Base-by-base conservation (phyloP, 1,140 invertebrate species). In the Oryctes rhinoceros region DNA sequence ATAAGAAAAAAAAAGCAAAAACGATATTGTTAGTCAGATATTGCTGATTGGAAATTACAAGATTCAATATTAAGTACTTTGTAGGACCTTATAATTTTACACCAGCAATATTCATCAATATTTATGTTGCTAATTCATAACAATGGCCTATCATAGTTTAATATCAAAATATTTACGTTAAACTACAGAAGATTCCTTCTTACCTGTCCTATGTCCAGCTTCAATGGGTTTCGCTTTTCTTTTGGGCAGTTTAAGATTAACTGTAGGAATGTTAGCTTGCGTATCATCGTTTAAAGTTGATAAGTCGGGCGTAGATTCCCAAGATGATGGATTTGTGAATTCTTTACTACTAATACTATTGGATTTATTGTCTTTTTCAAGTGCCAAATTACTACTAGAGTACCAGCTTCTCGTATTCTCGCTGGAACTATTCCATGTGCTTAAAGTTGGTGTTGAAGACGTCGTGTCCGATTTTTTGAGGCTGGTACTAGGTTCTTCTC, bases 231-330 rank as follows among this genome's bases (percentile, higher is more conserved):
- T 90, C 49, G 88, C 89, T 82, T 91, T 89, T 80, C 91, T 87
- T 83, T 90, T 90, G 18, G 93, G 92, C 81, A 94, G 87, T 81
- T 91, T 92, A 71, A 94, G 85, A 84, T 90, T 93, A 80, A 94
- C 88, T 39, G 92, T 92, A 48, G 87, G 87, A 81, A 92, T 88
- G n/a, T 90, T 89, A 81, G 89, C 83, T 81, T 85, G 82, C 5
- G 88, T 86, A 76, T 91, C 90, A 81, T 89, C 88, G 81, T 90
- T 88, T 81, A 90, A 85, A 80, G 88, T 87, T 78, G 91, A 91
- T 83, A 94, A 89, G 87, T 94, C 93, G 81, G 93, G 93, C 82
- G 93, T 93, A 80, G 93, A 94, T 81, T 92, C 93, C 93, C 93
- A 94, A 79, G 92, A 92, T 79, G 91, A 87, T 88, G 86, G 87